Base-by-base conservation (phyloP, 2,113 vertebrate species). In the Vireo altiloquus region DNA sequence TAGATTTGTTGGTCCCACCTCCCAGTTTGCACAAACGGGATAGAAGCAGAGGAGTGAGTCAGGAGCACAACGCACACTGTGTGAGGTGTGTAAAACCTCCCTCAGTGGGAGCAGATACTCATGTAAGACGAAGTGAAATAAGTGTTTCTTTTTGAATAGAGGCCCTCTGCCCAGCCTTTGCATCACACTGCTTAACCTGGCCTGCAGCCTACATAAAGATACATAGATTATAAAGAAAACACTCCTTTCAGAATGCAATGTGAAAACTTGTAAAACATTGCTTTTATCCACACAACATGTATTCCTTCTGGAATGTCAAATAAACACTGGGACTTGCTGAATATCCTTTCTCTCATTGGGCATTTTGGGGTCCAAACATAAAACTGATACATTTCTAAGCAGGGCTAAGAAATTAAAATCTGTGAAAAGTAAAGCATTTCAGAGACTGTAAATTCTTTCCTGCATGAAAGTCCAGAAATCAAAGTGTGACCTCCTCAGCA, bases 161-260 rank as follows among this genome's bases (percentile, higher is more conserved):
- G 82, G 90, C 95, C 82, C 54, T 95, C 71, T 95, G 94, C 94
- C 86, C 92, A 92, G 92, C 50, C 76, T 97, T 96, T 96, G 94
- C 95, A 97, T 88, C 97, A 97, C 90, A 91, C 83, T 96, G 95
- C 96, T 96, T 93, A 94, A 85, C 75, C 97, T 97, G 97, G 97
- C 95, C 91, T 89, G 52, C 85, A 88, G 96, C 96, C 96, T 97
- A 97, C 82, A 68, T 79, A 97, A 97, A 97, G 97, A 96, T 89
- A 89, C 79, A 91, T 61, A 92, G 93, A 96, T 96, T 96, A 87
- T 96, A 97, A 96, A 96, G 96, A 97, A 97, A 97, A 97, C 94
- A 97, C 82, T 92, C 56, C 56, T 96, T 96, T 89, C 84, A 94
- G 75, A 97, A 96, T 96, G 72, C 8, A 0, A 56, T 83, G 87